phyloP scores from a whole-genome alignment of 2,797 vertebrate species.

The Argyrosomus regius region DNA sequence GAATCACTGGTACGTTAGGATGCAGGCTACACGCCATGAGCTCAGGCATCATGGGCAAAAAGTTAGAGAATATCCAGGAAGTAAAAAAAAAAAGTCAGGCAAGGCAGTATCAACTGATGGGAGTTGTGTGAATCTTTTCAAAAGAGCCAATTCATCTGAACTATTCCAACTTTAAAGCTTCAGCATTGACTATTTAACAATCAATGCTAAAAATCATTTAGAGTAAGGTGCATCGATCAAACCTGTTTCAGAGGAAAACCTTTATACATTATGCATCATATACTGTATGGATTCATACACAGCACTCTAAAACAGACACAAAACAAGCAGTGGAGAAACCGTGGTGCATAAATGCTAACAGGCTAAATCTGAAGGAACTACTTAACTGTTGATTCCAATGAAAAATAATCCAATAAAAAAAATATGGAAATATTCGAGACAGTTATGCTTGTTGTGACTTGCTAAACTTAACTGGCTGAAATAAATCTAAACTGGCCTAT shows the following conservation, averaged over 20 bases:
- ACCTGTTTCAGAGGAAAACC: slow-evolving; percentile 60
- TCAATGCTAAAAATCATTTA: not conserved
- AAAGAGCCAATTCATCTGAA: slow-evolving; percentile 38
- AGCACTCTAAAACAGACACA: slow-evolving; percentile 50
- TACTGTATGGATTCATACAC: slow-evolving; percentile 32
- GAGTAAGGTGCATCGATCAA: slow-evolving; percentile 24
- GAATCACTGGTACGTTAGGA: slow-evolving; percentile 25
- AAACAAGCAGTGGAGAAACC: slow-evolving; percentile 47
- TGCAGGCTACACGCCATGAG: slow-evolving; percentile 22
- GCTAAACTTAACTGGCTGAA: not conserved
- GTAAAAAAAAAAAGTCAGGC: slow-evolving; percentile 18
- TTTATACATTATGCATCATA: slow-evolving; percentile 51
- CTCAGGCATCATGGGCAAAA: slow-evolving; percentile 30
- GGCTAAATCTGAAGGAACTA: slow-evolving; percentile 34
- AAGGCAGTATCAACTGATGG: slow-evolving; percentile 18
- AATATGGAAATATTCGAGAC: slow-evolving; percentile 7
- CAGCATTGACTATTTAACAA: not conserved
- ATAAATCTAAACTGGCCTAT: not conserved
- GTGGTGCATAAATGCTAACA: slow-evolving; percentile 29
- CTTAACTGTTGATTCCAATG: slow-evolving; percentile 29
- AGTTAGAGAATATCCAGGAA: slow-evolving; percentile 9
- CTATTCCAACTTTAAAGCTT: slow-evolving; percentile 9
- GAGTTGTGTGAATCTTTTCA: not conserved
- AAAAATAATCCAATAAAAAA: slow-evolving; percentile 9
- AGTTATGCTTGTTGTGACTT: not conserved